These are phyloP conservation scores for Denticeps clupeoides DNA, from an alignment of 2,797 vertebrate genomes.

Conservation along the genomic window DNA sequence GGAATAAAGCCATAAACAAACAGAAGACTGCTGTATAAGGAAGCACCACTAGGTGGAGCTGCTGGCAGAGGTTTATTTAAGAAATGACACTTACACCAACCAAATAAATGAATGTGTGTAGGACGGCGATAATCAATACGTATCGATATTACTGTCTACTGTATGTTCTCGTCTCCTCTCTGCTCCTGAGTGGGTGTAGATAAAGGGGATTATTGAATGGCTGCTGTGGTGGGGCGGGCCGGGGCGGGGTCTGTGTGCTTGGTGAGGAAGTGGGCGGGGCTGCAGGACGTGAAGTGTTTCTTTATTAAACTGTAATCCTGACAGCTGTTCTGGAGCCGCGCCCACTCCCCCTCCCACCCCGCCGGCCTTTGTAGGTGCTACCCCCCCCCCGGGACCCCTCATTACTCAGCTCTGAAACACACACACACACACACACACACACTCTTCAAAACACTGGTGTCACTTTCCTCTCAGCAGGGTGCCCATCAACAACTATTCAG, in stretches of 20 bases:
- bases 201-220: slow-evolving; percentile 23
- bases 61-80: too few species aligned
- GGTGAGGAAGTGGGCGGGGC: slow-evolving; percentile 31
- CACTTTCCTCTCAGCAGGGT: slow-evolving; percentile 33
- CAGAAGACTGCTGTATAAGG: too few species aligned
- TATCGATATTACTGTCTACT: too few species aligned
- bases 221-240: slow-evolving; percentile 33
- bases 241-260: slow-evolving; percentile 35
- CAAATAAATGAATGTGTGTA: too few species aligned
- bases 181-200: slow-evolving; percentile 12
- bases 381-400: slow-evolving; percentile 34
- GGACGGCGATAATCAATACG: too few species aligned
- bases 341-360: slow-evolving; percentile 22
- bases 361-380: slow-evolving; percentile 24
- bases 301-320: slow-evolving; percentile 58
- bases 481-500: slow-evolving; percentile 19
- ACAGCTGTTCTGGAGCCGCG: slow-evolving; percentile 54
- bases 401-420: slow-evolving; percentile 23
- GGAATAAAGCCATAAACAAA: too few species aligned
- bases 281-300: slow-evolving; percentile 21
- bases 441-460: slow-evolving; percentile 20
- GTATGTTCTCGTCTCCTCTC: too few species aligned
- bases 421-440: slow-evolving; percentile 3
- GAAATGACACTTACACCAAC: too few species aligned
- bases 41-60: too few species aligned